phyloP scores from a whole-genome alignment of 2,113 vertebrate genomes.

The Isurus oxyrinchus region DNA sequence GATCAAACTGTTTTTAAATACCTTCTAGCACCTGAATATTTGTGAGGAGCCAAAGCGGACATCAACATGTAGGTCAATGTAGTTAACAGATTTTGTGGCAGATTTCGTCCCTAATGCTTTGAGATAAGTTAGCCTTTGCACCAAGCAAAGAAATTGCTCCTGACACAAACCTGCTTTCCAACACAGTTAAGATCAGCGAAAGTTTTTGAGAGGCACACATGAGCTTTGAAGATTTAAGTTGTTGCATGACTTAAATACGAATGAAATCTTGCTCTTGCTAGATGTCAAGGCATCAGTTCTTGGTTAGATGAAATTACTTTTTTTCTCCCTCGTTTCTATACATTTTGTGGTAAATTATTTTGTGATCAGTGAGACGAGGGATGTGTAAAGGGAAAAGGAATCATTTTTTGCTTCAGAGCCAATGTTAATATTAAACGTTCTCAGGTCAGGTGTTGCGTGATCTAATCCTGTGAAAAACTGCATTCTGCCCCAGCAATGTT shows the following conservation, averaged over 20 bases:
- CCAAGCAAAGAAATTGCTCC: background rate
- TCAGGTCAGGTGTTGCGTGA: background rate
- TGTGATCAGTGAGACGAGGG: background rate
- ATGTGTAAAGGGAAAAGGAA: background rate
- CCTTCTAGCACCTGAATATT: background rate
- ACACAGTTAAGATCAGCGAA: background rate
- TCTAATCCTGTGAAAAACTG: background rate
- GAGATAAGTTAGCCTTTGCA: background rate
- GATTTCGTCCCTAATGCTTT: background rate
- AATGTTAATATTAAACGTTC: background rate
- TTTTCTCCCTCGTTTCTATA: background rate
- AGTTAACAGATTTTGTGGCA: background rate
- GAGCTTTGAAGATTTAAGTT: background rate
- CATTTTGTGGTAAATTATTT: background rate
- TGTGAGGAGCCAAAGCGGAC: background rate
- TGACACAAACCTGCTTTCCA: background rate
- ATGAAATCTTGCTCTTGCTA: background rate
- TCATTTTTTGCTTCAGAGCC: too few relatives aligned
- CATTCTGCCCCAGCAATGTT: background rate
- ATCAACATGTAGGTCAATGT: background rate
- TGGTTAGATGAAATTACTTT: background rate
- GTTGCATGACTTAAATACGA: background rate
- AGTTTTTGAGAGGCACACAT: background rate
- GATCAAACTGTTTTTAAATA: background rate
- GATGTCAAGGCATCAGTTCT: background rate